Base-by-base conservation (phyloP, 2,888 invertebrate species). In the Chloromyia formosa region DNA sequence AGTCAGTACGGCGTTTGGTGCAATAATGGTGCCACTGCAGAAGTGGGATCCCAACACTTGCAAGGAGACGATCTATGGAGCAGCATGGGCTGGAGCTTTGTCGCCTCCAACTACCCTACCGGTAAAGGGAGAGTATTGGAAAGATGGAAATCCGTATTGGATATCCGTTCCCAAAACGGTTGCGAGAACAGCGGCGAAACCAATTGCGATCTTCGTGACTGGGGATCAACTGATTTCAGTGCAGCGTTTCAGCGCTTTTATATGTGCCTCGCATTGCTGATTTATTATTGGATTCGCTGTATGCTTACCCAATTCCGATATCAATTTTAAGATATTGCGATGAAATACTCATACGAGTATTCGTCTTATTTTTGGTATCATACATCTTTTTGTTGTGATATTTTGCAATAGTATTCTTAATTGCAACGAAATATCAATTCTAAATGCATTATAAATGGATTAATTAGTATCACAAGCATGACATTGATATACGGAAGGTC, bases 11-110 rank as follows among this genome's bases (percentile, higher is more conserved):
- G 83, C 84, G 0, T 81, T 77, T 35, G 83, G 80, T 76, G 27
- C 75, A 73, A 88, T 78, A 78, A 88, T 83, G 58, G 86, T 83
- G 12, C 86, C 87, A n/a, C 86, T 87, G 69, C 88, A 88, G 18
- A 81, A 78, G 78, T 87, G 87, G 0, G 82, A 16, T 16, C 16
- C 27, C 1, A 27, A 69, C 81, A 81, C 3, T 77, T 81, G 78
- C 68, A 87, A 72, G 1, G 87, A 87, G 1, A 86, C 83, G 60
- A 86, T 86, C 78, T 85, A 86, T 0, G 87, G 87, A 4, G 85
- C 87, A 7, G 83, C 78, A 69, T 85, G 84, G 7, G 83, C 82
- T 0, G n/a, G 23, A 0, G 87, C 86, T 4, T 84, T 81, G 42
- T 81, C 78, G 49, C 85, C 85, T 56, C 84, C 83, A 77, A 84